These are phyloP conservation scores for Sinodicranocentrus sp. DNA, from an alignment of 2,888 invertebrate genomes.

Conservation along the genomic window DNA sequence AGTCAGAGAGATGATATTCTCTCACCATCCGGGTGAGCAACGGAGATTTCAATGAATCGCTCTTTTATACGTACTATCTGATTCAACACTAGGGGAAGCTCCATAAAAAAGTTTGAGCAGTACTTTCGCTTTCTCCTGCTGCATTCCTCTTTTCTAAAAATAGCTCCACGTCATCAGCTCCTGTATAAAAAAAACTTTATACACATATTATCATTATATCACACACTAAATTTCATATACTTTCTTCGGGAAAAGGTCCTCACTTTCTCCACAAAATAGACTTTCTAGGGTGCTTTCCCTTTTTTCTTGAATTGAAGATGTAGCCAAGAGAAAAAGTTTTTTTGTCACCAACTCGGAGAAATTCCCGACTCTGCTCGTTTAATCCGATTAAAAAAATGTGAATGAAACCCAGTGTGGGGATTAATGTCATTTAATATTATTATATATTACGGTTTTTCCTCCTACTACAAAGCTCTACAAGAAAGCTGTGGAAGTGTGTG, in stretches of 20 bases:
- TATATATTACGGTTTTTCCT: too few species aligned
- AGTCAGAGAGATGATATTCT: slow-evolving; percentile 47
- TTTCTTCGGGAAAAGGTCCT: neutral
- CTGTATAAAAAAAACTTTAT: slow-evolving; percentile 30
- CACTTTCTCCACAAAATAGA: neutral
- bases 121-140: slow-evolving; percentile 35
- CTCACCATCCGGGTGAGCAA: slow-evolving; percentile 56
- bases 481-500: too few species aligned
- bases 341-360: slow-evolving; percentile 25
- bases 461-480: too few species aligned
- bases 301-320: neutral
- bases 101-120: slow-evolving; percentile 44
- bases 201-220: slow-evolving; percentile 30
- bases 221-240: neutral
- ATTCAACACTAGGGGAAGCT: slow-evolving; percentile 50
- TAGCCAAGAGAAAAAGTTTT: neutral
- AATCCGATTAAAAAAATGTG: slow-evolving; percentile 67
- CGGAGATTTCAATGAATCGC: slow-evolving; percentile 66
- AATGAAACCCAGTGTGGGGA: slow-evolving; percentile 56
- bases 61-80: slow-evolving; percentile 56
- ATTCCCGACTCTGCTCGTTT: slow-evolving; percentile 49
- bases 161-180: slow-evolving; percentile 67
- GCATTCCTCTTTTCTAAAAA: slow-evolving; percentile 53
- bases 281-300: neutral
- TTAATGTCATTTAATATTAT: slow-evolving; percentile 49